phyloP scores from a whole-genome alignment of 2,888 invertebrate genomes.

The Ashinkailepas kermadecensis region DNA sequence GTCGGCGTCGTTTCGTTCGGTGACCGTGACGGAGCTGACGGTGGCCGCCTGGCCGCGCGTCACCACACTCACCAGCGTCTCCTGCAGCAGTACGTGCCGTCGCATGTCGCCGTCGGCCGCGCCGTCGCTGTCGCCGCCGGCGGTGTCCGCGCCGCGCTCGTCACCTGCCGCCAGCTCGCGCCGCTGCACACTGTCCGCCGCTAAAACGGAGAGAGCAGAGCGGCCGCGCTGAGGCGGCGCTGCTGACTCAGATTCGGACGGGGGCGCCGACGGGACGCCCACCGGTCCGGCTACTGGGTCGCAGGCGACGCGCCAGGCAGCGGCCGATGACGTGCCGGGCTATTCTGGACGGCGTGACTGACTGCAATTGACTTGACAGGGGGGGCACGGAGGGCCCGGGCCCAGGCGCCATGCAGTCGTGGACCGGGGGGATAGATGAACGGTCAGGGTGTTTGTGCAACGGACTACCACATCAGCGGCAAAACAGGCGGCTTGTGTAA shows the following conservation, averaged over 20 bases:
- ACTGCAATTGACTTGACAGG: neutral
- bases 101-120: conserved; percentile 28
- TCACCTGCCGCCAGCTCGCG: conserved; percentile 26
- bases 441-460: too few species aligned
- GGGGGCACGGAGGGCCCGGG: neutral
- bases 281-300: too few species aligned
- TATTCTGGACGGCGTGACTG: neutral
- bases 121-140: conserved; percentile 25
- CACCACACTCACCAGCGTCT: conserved; percentile 38
- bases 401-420: neutral
- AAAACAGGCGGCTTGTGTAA: neutral
- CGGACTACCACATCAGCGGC: neutral
- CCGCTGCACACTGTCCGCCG: conserved; percentile 10
- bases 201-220: neutral
- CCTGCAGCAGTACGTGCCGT: conserved; percentile 29
- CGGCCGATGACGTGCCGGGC: neutral
- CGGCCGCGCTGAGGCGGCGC: neutral
- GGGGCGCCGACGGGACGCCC: neutral
- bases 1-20: neutral
- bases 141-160: conserved; percentile 28
- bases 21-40: conserved; percentile 49
- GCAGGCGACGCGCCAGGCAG: neutral
- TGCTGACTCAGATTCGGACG: neutral
- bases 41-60: conserved; percentile 65
- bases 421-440: too few species aligned